phyloP scores from a whole-genome alignment of 2,888 invertebrate species.

The Meliscaeva auricollis region DNA sequence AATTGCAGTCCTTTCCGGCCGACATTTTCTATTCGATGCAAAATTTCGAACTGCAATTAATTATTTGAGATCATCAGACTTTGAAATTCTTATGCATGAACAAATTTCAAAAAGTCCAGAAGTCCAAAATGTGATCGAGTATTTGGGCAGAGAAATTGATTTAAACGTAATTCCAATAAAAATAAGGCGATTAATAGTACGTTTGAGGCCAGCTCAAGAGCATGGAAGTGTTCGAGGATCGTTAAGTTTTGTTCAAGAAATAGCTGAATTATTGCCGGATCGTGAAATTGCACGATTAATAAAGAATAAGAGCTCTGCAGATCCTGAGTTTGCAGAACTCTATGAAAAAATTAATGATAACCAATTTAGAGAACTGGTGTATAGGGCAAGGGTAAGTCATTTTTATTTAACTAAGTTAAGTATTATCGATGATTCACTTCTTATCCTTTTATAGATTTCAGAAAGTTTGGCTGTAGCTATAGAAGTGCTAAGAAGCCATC shows the following conservation, averaged over 20 bases:
- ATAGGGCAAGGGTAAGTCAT: conserved; percentile 48
- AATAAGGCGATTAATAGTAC: conserved; percentile 16
- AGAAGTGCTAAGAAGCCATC: conserved; percentile 14
- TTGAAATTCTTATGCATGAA: conserved; percentile 44
- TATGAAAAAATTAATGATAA: conserved; percentile 16
- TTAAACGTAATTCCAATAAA: conserved; percentile 37
- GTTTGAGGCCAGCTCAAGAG: conserved; percentile 21
- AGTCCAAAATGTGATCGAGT: conserved; percentile 34
- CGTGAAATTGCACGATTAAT: conserved; percentile 38
- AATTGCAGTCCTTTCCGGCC: conserved; percentile 40
- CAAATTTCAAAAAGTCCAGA: conserved; percentile 39
- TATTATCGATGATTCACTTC: too few relatives aligned
- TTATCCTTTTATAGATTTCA: conserved; percentile 22
- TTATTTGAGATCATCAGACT: conserved; percentile 46
- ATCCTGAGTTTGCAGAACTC: conserved; percentile 34
- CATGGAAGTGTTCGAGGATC: conserved; percentile 42
- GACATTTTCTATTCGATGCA: conserved; percentile 51
- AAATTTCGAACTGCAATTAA: conserved; percentile 47
- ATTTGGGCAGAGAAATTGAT: conserved; percentile 51
- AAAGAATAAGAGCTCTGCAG: conserved; percentile 17
- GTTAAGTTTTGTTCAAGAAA: conserved; percentile 48
- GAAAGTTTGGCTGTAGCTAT: conserved; percentile 20
- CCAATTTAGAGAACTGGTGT: conserved; percentile 45
- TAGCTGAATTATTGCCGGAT: conserved; percentile 49
- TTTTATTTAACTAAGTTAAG: background rate